Percentiles rank a stretch among this genome's conserved stretches.
phyloP scores from a whole-genome alignment of 2,888 invertebrate genomes.

The Eupithecia inturbata region DNA sequence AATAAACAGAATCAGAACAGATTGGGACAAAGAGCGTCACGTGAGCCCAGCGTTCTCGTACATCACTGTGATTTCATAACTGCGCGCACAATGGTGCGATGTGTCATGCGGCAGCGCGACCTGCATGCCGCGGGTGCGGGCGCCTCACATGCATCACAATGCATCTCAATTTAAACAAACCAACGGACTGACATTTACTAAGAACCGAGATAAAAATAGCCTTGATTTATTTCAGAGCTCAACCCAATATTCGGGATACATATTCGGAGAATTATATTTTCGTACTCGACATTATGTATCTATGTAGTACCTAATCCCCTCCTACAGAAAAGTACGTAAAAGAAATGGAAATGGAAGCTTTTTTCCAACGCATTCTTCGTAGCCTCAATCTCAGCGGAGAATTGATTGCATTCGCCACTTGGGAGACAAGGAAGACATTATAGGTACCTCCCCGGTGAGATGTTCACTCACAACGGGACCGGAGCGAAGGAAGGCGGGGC shows the following conservation, averaged over 20 bases:
- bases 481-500: background rate
- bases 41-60: constrained; percentile 38
- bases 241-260: background rate
- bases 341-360: background rate
- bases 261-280: background rate
- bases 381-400: constrained; percentile 38
- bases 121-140: background rate
- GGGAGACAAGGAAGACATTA: constrained; percentile 52
- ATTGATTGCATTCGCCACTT: constrained; percentile 56
- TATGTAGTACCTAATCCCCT: background rate
- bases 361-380: constrained; percentile 13
- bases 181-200: background rate
- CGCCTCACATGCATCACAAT: background rate
- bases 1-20: constrained; percentile 14
- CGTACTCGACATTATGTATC: background rate
- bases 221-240: background rate
- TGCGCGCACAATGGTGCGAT: constrained; percentile 51
- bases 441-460: constrained; percentile 37
- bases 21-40: constrained; percentile 10
- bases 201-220: background rate
- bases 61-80: constrained; percentile 54
- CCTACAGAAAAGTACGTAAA: background rate
- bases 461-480: background rate
- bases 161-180: background rate
- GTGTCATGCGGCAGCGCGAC: constrained; percentile 44